These are phyloP conservation scores for Rhynchophorus ferrugineus DNA, from an alignment of 1,140 invertebrate genomes.

Conservation along the genomic window DNA sequence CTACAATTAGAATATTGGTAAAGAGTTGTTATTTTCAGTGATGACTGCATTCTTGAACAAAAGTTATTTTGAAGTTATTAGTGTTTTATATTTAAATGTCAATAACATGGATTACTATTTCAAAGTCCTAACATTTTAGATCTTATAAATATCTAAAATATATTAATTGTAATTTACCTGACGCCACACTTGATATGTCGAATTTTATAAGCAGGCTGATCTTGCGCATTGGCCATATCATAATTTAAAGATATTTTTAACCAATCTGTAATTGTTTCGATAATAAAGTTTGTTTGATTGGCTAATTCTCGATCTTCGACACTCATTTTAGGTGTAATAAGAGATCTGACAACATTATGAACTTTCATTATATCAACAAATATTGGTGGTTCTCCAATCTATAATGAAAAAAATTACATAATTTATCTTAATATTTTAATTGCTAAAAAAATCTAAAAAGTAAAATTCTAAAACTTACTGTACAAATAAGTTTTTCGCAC, in stretches of 20 bases:
- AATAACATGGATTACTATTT: too few relatives aligned
- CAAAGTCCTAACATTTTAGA: too few relatives aligned
- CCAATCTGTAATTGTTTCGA: conserved; percentile 53
- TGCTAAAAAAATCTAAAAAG: neutral
- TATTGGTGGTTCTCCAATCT: conserved; percentile 12
- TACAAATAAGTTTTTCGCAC: conserved; percentile 51
- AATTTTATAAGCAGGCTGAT: conserved; percentile 82
- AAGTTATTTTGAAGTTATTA: too few relatives aligned
- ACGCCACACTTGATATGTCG: conserved; percentile 91
- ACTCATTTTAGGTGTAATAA: conserved; percentile 6
- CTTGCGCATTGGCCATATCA: conserved; percentile 72
- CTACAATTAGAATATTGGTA: too few relatives aligned
- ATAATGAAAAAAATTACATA: neutral
- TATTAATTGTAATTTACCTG: conserved; percentile 34
- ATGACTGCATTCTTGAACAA: too few relatives aligned
- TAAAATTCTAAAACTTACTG: conserved; percentile 20
- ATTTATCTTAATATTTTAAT: neutral
- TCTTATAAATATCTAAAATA: neutral
- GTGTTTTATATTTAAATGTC: too few relatives aligned
- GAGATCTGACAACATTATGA: conserved; percentile 15
- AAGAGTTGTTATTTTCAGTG: too few relatives aligned
- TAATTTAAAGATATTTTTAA: conserved; percentile 72
- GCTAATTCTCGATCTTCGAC: conserved; percentile 26
- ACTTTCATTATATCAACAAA: conserved; percentile 30
- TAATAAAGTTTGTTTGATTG: conserved; percentile 31